Conservation (phyloP, 2,113 vertebrate genomes). For the Austrofundulus limnaeus region DNA sequence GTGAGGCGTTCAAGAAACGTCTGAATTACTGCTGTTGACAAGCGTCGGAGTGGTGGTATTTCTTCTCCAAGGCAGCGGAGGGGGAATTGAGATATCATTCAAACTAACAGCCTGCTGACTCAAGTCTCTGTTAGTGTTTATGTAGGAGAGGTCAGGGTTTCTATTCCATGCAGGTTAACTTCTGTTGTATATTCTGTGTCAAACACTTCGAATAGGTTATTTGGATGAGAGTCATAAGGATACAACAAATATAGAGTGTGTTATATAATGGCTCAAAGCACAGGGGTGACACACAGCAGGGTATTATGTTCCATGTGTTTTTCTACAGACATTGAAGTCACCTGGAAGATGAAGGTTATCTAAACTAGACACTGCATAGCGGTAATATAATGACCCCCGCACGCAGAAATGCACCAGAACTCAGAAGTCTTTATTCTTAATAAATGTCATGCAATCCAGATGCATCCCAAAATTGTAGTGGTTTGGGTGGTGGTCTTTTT, state of each 20-base stretch:
- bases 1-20: constrained; percentile 37
- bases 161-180: constrained; percentile 66
- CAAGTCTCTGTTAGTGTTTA: constrained; percentile 69
- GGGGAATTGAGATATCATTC: constrained; percentile 81
- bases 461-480: too few relatives aligned
- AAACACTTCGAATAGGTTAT: constrained; percentile 36
- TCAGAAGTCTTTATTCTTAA: too few relatives aligned
- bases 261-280: constrained; percentile 10
- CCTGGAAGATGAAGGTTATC: constrained; percentile 7
- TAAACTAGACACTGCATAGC: too few relatives aligned
- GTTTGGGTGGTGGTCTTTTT: too few relatives aligned
- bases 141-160: constrained; percentile 75
- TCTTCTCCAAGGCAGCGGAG: constrained; percentile 68
- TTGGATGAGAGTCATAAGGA: constrained; percentile 48
- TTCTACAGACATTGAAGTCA: background rate
- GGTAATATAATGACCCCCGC: too few relatives aligned
- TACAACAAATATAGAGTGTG: constrained; percentile 31
- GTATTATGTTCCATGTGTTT: background rate
- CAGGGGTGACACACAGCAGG: constrained; percentile 20
- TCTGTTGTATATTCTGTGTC: constrained; percentile 59
- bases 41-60: constrained; percentile 67
- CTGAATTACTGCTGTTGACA: constrained; percentile 9
- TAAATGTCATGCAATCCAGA: too few relatives aligned
- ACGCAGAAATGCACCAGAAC: too few relatives aligned
- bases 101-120: constrained; percentile 75